Percentiles rank a stretch among this genome's conserved stretches.
phyloP scores from a whole-genome alignment of 2,797 vertebrate species.

The Danio kyathit region DNA sequence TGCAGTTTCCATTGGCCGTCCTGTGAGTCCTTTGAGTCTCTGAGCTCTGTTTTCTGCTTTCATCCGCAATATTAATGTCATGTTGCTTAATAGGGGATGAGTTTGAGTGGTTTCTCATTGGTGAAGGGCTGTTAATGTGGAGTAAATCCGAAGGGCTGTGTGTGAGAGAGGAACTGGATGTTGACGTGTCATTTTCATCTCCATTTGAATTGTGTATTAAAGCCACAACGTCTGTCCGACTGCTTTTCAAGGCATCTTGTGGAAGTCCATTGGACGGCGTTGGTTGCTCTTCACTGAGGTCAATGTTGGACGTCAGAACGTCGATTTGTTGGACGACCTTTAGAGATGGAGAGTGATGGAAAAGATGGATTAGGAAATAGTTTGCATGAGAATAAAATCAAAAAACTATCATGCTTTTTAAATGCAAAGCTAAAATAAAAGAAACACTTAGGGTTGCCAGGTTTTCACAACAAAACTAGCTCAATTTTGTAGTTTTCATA shows the following conservation, averaged over 20 bases:
- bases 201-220: constrained; percentile 62
- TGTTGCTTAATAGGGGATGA: constrained; percentile 71
- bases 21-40: constrained; percentile 51
- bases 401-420: no score
- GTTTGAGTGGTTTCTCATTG: constrained; percentile 60
- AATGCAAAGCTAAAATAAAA: no score
- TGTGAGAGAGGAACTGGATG: constrained; percentile 27
- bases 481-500: no score
- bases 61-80: constrained; percentile 75
- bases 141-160: constrained; percentile 60
- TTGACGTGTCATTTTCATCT: constrained; percentile 56
- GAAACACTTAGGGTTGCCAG: no score
- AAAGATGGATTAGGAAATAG: neutral
- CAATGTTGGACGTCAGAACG: constrained; percentile 80
- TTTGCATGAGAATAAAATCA: no score
- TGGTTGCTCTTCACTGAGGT: constrained; percentile 70
- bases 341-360: constrained; percentile 63
- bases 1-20: constrained; percentile 70
- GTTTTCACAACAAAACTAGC: no score
- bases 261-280: constrained; percentile 50
- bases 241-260: constrained; percentile 60
- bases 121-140: constrained; percentile 9
- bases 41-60: constrained; percentile 31
- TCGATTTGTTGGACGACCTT: constrained; percentile 87
- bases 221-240: constrained; percentile 58